A percentile compares a stretch with the other conserved stretches of the same genome.
These are phyloP conservation scores for Papilio elwesi DNA, from an alignment of 2,888 invertebrate genomes.

Conservation along the genomic window DNA sequence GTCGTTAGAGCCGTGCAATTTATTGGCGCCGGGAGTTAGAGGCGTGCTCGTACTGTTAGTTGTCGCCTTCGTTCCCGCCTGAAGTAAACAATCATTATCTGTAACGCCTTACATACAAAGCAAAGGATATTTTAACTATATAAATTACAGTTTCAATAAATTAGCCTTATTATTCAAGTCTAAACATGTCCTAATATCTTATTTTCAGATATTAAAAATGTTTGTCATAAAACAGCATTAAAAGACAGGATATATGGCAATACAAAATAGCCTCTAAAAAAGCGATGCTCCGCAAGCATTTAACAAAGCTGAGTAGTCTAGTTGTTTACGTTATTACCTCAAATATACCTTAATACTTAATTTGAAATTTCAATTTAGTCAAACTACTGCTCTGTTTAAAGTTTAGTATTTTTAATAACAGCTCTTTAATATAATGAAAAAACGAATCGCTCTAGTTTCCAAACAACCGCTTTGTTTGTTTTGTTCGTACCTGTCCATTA, in stretches of 20 bases:
- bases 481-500: conserved; percentile 73
- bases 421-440: not conserved
- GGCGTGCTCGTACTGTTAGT: conserved; percentile 80
- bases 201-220: too few relatives aligned
- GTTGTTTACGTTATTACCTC: not conserved
- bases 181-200: too few relatives aligned
- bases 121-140: not conserved
- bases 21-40: conserved; percentile 70
- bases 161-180: not conserved
- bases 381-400: not conserved
- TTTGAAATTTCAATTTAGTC: not conserved
- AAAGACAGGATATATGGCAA: not conserved
- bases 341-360: not conserved
- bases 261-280: conserved; percentile 1
- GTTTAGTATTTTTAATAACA: not conserved
- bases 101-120: conserved; percentile 30
- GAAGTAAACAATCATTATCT: conserved; percentile 50
- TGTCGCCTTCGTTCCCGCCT: conserved; percentile 71
- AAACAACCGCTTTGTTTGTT: not conserved
- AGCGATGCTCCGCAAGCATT: conserved; percentile 7
- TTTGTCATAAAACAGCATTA: too few relatives aligned
- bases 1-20: conserved; percentile 76
- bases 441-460: not conserved
- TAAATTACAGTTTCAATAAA: conserved; percentile 22
- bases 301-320: not conserved